These are phyloP conservation scores for Bhutanitis thaidina DNA, from an alignment of 2,888 invertebrate species.

Conservation along the genomic window DNA sequence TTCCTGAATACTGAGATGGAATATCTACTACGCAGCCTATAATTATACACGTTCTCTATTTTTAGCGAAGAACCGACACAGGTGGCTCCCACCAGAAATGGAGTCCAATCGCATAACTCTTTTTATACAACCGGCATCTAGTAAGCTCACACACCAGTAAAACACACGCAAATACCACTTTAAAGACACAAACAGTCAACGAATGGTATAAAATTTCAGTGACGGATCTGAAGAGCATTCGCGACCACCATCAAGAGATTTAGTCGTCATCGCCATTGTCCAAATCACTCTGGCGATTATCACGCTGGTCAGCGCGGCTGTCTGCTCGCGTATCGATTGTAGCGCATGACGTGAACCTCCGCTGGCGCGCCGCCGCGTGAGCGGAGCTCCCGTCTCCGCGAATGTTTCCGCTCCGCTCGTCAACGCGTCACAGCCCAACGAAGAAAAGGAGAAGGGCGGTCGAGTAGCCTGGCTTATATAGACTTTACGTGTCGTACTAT, in stretches of 20 bases:
- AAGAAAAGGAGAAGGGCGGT: constrained; percentile 68
- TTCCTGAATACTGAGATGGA: too few relatives aligned
- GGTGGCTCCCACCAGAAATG: too few relatives aligned
- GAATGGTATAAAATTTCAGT: constrained; percentile 32
- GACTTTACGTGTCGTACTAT: constrained; percentile 25
- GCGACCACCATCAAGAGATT: constrained; percentile 58
- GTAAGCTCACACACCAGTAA: too few relatives aligned
- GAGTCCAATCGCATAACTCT: too few relatives aligned
- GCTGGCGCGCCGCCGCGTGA: constrained; percentile 58
- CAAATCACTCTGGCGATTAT: constrained; percentile 72
- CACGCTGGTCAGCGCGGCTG: constrained; percentile 72
- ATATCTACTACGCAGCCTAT: too few relatives aligned
- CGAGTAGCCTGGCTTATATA: constrained; percentile 82
- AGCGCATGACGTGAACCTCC: constrained; percentile 66
- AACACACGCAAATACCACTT: too few relatives aligned
- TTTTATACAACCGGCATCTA: too few relatives aligned
- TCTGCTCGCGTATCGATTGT: constrained; percentile 78
- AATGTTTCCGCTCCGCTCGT: constrained; percentile 43
- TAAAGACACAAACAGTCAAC: too few relatives aligned
- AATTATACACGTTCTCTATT: too few relatives aligned
- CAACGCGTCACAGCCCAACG: constrained; percentile 45
- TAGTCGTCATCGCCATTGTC: constrained; percentile 71
- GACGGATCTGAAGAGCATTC: constrained; percentile 64
- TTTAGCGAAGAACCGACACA: too few relatives aligned
- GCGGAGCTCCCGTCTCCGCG: constrained; percentile 53